These are phyloP conservation scores for Pungitius pungitius DNA, from an alignment of 2,113 vertebrate genomes.

Conservation along the genomic window DNA sequence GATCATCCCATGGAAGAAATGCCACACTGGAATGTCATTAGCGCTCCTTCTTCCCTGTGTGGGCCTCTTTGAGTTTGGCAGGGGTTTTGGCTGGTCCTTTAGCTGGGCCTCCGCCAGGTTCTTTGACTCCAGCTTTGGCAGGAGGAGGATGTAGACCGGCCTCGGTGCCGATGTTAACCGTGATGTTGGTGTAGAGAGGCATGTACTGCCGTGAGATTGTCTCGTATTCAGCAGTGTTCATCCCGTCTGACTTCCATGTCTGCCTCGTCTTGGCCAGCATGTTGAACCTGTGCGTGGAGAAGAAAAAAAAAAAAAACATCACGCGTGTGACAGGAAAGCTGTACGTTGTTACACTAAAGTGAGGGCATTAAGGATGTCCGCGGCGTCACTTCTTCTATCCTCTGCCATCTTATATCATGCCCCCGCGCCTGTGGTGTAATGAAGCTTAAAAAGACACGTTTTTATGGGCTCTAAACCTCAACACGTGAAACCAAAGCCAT, in stretches of 20 bases:
- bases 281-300: constrained; percentile 77
- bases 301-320: too few relatives aligned
- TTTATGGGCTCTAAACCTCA: too few relatives aligned
- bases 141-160: constrained; percentile 43
- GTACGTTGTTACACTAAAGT: too few relatives aligned
- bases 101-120: background rate
- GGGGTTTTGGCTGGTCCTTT: background rate
- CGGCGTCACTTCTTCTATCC: too few relatives aligned
- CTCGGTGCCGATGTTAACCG: constrained; percentile 79
- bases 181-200: constrained; percentile 87
- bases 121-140: constrained; percentile 13
- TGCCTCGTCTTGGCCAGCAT: constrained; percentile 80
- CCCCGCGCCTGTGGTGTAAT: too few relatives aligned
- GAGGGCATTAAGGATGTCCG: too few relatives aligned
- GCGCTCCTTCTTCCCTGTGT: background rate
- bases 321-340: too few relatives aligned
- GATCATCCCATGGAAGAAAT: constrained; percentile 20
- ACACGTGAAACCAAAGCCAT: background rate
- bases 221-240: constrained; percentile 79
- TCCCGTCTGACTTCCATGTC: constrained; percentile 80
- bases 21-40: constrained; percentile 13
- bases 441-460: too few relatives aligned
- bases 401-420: too few relatives aligned
- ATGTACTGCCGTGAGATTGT: constrained; percentile 76
- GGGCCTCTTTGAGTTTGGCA: constrained; percentile 33